Evolutionary conservation across 2,113 vertebrate species (phyloP).

Genomic region (Miniopterus natalensis): DNA sequence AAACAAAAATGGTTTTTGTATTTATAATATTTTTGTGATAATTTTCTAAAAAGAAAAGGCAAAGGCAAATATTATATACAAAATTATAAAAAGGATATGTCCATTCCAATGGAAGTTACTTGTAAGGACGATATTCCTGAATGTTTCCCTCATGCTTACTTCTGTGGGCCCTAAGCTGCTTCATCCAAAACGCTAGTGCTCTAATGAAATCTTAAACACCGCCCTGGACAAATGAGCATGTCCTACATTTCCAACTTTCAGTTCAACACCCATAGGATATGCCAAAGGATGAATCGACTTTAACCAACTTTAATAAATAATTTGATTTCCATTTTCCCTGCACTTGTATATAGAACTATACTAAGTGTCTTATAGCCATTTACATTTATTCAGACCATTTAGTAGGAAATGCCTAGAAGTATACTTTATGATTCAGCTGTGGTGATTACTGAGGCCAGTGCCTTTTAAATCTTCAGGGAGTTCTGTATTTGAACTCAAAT

Average conservation of each 20-base stretch:
- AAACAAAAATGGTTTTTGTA: not conserved
- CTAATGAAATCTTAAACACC: not conserved
- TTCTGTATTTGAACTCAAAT: not conserved
- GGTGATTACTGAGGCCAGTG: not conserved
- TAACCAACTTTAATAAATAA: not conserved
- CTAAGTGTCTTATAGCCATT: not conserved
- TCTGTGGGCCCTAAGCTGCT: not conserved
- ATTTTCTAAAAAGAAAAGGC: not conserved
- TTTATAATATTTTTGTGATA: not conserved
- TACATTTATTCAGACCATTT: slow-evolving; percentile 31
- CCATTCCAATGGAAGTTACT: not conserved
- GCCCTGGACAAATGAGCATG: not conserved
- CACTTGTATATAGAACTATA: not conserved
- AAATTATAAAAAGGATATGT: not conserved
- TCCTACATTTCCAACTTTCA: not conserved
- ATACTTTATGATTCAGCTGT: not conserved
- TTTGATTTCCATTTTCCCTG: not conserved
- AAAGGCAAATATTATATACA: not conserved
- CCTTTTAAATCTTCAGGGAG: not conserved
- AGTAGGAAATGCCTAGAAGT: slow-evolving; percentile 1
- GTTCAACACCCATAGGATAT: not conserved
- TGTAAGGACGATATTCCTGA: not conserved
- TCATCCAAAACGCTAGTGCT: not conserved
- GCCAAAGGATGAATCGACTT: not conserved
- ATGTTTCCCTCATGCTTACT: not conserved